A percentile compares a stretch with the other conserved stretches of the same genome.
These are phyloP conservation scores for Heliconius ismenius DNA, from an alignment of 2,888 invertebrate genomes.

Conservation along the genomic window DNA sequence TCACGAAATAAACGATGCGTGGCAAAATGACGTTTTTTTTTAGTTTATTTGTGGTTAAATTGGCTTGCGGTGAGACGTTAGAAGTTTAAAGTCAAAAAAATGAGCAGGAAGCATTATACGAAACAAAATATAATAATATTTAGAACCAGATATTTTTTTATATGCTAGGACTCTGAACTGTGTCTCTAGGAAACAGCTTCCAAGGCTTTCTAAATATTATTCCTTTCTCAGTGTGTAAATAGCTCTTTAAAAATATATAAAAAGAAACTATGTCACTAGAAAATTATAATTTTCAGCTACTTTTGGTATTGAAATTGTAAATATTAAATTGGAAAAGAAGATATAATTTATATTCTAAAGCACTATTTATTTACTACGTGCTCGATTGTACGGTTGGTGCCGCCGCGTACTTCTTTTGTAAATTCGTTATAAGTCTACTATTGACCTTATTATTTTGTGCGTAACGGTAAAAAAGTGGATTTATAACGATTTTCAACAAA, in stretches of 20 bases:
- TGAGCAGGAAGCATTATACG: not conserved
- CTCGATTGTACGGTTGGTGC: conserved; percentile 24
- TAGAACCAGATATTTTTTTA: no score
- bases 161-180: no score
- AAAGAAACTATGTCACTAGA: not conserved
- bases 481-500: not conserved
- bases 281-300: not conserved
- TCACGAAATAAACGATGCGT: not conserved
- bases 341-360: conserved; percentile 23
- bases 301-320: not conserved
- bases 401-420: conserved; percentile 14
- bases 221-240: no score
- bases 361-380: conserved; percentile 22
- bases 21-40: not conserved
- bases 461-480: conserved; percentile 1
- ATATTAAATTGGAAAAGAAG: not conserved
- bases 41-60: not conserved
- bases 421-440: conserved; percentile 25
- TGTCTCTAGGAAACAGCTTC: no score
- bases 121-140: not conserved
- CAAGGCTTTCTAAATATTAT: not conserved
- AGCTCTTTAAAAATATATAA: no score
- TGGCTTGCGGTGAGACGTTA: not conserved
- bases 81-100: not conserved
- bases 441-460: conserved; percentile 25